Percentiles rank a stretch among this genome's conserved stretches.
Conservation (phyloP, 1,140 invertebrate species). For the Bombus cullumanus region DNA sequence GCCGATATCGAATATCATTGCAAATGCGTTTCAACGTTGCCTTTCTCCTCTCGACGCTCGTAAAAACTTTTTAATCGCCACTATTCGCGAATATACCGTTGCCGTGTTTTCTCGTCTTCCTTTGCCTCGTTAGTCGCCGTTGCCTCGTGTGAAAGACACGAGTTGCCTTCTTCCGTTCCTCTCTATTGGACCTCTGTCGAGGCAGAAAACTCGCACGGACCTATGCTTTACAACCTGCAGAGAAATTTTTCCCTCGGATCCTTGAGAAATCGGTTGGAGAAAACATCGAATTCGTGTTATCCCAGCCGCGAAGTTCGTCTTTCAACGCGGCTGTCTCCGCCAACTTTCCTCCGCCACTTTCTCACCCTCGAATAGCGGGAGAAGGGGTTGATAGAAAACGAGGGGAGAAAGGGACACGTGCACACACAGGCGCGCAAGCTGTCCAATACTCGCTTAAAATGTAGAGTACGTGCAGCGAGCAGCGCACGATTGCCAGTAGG, state of each 20-base stretch:
- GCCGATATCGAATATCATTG: constrained; percentile 32
- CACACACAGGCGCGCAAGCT: background rate
- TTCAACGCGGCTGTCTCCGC: constrained; percentile 8
- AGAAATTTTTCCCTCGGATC: background rate
- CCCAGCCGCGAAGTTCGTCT: constrained; percentile 41
- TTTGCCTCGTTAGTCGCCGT: too few relatives aligned
- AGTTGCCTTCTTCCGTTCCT: background rate
- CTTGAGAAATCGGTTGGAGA: constrained; percentile 23
- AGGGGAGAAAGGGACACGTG: background rate
- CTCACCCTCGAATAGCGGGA: background rate
- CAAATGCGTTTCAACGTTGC: constrained; percentile 10
- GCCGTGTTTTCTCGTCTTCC: background rate
- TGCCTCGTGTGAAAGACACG: background rate
- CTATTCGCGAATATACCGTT: background rate
- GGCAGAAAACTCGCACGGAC: background rate
- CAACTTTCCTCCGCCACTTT: constrained; percentile 26
- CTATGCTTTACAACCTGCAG: background rate
- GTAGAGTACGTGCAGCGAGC: constrained; percentile 1
- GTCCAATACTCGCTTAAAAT: background rate
- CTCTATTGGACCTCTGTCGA: constrained; percentile 13
- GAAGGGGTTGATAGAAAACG: too few relatives aligned
- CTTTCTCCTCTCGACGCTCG: background rate
- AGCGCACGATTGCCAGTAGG: constrained; percentile 36
- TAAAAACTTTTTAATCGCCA: constrained; percentile 40
- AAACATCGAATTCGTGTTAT: constrained; percentile 42